Evolutionary conservation across 2,888 invertebrate genomes (phyloP).

Genomic region (Sinhomidia bicolor): DNA sequence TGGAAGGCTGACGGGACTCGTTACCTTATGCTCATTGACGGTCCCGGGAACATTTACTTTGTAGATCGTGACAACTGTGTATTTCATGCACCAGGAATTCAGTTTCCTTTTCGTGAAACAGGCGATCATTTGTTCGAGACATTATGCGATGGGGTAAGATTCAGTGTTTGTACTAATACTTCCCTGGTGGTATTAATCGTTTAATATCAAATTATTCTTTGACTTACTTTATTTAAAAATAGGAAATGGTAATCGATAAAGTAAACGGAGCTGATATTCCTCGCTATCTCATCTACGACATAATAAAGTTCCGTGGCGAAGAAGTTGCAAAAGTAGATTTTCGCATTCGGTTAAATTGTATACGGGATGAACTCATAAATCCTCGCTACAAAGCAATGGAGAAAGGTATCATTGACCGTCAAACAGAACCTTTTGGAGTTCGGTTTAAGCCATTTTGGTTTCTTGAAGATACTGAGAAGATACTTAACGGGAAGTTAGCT

Average conservation of each 20-base stretch:
- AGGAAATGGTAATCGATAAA: conserved; percentile 99
- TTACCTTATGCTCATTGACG: conserved; percentile 90
- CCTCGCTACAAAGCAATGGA: conserved; percentile 89
- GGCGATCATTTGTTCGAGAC: conserved; percentile 89
- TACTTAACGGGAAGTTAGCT: conserved; percentile 93
- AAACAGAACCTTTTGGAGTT: conserved; percentile 94
- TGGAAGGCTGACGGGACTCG: conserved; percentile 99
- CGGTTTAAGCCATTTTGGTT: conserved; percentile 96
- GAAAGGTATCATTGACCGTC: conserved; percentile 88
- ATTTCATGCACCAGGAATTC: conserved; percentile 91
- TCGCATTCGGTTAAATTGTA: conserved; percentile 89
- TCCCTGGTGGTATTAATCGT: too few relatives aligned
- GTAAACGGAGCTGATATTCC: conserved; percentile 88
- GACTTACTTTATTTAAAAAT: too few relatives aligned
- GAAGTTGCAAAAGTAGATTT: conserved; percentile 91
- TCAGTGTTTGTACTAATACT: too few relatives aligned
- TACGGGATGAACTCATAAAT: conserved; percentile 84
- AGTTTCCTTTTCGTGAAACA: conserved; percentile 90
- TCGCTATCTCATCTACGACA: conserved; percentile 96
- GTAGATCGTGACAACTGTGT: conserved; percentile 97
- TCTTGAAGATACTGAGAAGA: conserved; percentile 86
- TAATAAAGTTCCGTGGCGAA: conserved; percentile 90
- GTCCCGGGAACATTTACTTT: conserved; percentile 92
- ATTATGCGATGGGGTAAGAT: conserved; percentile 95
- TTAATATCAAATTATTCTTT: too few relatives aligned